A percentile compares a stretch with the other conserved stretches of the same genome.
These are phyloP conservation scores for Ancistrus triradiatus DNA, from an alignment of 2,113 vertebrate species.

Conservation along the genomic window DNA sequence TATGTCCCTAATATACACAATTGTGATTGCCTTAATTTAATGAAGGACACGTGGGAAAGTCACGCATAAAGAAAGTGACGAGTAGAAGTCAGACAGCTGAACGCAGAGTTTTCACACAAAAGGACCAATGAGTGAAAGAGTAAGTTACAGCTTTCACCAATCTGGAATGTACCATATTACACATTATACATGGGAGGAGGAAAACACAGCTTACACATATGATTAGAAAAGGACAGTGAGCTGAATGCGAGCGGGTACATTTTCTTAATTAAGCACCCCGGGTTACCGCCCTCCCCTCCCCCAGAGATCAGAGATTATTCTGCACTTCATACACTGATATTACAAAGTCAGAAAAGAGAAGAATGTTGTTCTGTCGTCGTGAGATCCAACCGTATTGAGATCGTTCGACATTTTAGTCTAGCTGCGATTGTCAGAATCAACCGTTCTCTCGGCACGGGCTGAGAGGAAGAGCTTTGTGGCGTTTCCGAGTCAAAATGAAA, in stretches of 20 bases:
- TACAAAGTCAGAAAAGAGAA: conserved; percentile 62
- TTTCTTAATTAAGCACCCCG: conserved; percentile 51
- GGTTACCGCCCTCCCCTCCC: conserved; percentile 42
- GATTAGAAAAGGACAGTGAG: conserved; percentile 86
- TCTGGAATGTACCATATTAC: conserved; percentile 76
- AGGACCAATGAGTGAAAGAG: conserved; percentile 62
- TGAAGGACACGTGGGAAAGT: conserved; percentile 65
- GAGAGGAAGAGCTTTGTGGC: conserved; percentile 1
- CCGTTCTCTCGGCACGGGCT: conserved; percentile 54
- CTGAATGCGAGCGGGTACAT: conserved; percentile 65
- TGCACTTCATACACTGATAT: conserved; percentile 58
- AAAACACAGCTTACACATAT: conserved; percentile 88
- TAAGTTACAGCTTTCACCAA: conserved; percentile 72
- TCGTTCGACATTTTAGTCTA: conserved; percentile 42
- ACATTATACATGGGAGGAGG: conserved; percentile 82
- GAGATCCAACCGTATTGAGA: conserved; percentile 50
- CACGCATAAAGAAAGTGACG: conserved; percentile 67
- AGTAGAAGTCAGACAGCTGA: conserved; percentile 64
- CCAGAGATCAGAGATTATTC: conserved; percentile 53
- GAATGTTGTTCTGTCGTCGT: conserved; percentile 50
- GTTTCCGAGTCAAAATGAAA: conserved; percentile 51
- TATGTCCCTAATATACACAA: conserved; percentile 75
- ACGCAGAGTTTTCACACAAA: conserved; percentile 79
- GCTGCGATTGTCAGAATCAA: conserved; percentile 86
- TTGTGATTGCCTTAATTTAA: conserved; percentile 66